Percentiles rank a stretch among this genome's conserved stretches.
Conservation (phyloP, 2,888 invertebrate genomes). For the Tipula confusa region DNA sequence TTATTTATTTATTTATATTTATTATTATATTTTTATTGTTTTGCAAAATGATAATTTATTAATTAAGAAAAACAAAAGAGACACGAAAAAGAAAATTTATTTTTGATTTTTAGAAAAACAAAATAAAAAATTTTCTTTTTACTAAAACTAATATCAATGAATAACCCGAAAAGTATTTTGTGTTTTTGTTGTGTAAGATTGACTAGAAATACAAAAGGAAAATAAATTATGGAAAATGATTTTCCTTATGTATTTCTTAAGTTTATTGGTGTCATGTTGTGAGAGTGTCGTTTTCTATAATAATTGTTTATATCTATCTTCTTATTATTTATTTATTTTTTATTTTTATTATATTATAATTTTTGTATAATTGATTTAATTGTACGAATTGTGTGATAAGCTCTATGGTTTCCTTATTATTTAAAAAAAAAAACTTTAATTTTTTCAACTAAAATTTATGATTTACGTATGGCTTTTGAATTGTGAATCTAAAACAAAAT, state of each 20-base stretch:
- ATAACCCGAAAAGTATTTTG: constrained; percentile 1
- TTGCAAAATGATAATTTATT: neutral
- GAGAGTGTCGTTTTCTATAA: constrained; percentile 30
- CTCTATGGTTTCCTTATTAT: neutral
- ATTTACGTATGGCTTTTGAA: neutral
- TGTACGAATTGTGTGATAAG: neutral
- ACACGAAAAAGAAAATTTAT: constrained; percentile 20
- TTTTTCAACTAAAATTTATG: neutral
- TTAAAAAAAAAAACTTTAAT: neutral
- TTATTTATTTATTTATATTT: neutral
- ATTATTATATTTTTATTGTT: neutral
- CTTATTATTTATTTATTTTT: neutral
- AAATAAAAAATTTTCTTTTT: neutral
- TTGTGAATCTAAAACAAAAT: neutral
- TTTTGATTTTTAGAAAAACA: constrained; percentile 13
- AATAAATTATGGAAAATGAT: neutral
- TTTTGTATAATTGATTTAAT: neutral
- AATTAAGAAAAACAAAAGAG: constrained; percentile 15
- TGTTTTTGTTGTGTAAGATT: constrained; percentile 3
- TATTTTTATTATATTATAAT: neutral
- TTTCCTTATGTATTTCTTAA: neutral
- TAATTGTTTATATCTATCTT: neutral
- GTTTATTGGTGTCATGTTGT: constrained; percentile 33
- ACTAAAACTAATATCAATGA: neutral
- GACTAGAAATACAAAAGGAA: neutral